phyloP scores from a whole-genome alignment of 2,113 vertebrate genomes.

The Urocynchramus pylzowi region DNA sequence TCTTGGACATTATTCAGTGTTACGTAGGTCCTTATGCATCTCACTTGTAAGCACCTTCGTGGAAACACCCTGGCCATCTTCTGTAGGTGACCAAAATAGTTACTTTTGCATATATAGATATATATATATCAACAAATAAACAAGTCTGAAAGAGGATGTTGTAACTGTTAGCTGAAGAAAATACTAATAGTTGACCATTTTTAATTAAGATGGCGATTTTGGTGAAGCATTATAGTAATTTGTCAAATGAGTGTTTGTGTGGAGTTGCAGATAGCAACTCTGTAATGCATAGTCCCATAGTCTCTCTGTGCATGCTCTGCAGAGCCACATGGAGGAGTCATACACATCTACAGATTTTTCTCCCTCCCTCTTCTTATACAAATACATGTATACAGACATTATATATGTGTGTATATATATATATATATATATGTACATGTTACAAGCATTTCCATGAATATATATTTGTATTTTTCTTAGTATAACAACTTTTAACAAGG shows the following conservation, averaged over 20 bases:
- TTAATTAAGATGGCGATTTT: background rate
- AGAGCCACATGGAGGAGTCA: background rate
- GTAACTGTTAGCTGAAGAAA: background rate
- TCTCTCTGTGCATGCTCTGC: background rate
- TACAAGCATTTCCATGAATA: background rate
- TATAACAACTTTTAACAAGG: background rate
- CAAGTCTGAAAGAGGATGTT: background rate
- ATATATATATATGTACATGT: background rate
- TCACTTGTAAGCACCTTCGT: background rate
- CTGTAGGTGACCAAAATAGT: background rate
- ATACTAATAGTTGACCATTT: background rate
- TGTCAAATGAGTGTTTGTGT: background rate
- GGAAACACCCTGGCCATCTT: background rate
- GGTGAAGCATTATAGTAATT: background rate
- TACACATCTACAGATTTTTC: background rate
- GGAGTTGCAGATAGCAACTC: background rate
- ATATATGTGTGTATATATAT: background rate
- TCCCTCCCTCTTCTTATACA: background rate
- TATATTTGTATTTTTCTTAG: background rate
- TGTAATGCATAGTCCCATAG: background rate
- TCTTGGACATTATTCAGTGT: background rate
- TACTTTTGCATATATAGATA: background rate
- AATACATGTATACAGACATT: background rate
- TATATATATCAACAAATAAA: background rate
- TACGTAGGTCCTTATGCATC: background rate